Conservation (phyloP, 2,888 invertebrate species). For the Hydroisotoma schaefferi region DNA sequence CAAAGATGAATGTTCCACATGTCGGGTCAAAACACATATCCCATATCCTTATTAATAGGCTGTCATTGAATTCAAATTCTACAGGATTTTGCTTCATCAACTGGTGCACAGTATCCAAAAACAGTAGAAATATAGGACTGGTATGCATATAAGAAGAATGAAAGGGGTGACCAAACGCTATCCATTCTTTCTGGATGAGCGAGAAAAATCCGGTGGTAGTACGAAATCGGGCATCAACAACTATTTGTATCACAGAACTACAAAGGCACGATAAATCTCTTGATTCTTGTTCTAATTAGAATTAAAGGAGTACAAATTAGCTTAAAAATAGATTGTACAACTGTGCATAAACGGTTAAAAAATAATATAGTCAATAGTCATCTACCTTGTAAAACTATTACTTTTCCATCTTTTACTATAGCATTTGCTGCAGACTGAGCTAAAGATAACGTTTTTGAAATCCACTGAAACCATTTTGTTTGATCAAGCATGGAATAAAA, state of each 20-base stretch:
- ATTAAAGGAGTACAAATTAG: no score
- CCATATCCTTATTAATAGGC: conserved; percentile 87
- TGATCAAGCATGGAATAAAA: conserved; percentile 73
- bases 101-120: conserved; percentile 93
- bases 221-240: conserved; percentile 78
- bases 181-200: conserved; percentile 91
- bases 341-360: not conserved
- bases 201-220: conserved; percentile 83
- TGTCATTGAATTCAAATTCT: conserved; percentile 87
- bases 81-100: conserved; percentile 80
- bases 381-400: conserved; percentile 83
- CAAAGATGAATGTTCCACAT: conserved; percentile 45
- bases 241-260: conserved; percentile 79
- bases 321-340: not conserved
- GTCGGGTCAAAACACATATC: conserved; percentile 56
- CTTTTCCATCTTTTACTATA: conserved; percentile 58
- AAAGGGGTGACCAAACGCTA: conserved; percentile 87
- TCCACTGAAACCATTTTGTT: conserved; percentile 79
- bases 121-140: conserved; percentile 77
- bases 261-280: conserved; percentile 84
- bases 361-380: not conserved
- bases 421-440: conserved; percentile 68
- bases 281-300: conserved; percentile 68
- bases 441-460: conserved; percentile 71
- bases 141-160: conserved; percentile 50